Evolutionary conservation across 2,113 vertebrate genomes (phyloP).

Genomic region (Grammomys surdaster): DNA sequence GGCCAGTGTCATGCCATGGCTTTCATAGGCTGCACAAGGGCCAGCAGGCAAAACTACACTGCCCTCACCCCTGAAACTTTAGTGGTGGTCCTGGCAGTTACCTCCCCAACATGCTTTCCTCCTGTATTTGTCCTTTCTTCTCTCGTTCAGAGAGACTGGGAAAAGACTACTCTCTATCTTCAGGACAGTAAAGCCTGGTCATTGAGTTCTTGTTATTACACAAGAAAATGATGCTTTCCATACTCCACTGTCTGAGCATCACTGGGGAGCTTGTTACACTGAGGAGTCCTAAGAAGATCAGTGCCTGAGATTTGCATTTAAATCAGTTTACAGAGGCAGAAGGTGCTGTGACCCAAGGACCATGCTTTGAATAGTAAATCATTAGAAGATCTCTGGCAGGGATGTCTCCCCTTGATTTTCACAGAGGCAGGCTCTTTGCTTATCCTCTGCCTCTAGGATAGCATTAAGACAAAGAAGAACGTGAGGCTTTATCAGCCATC

Average conservation of each 20-base stretch:
- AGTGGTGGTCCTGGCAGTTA: neutral
- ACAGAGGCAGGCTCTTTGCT: neutral
- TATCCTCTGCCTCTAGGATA: neutral
- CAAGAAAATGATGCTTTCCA: neutral
- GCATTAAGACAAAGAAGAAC: neutral
- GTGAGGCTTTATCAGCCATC: neutral
- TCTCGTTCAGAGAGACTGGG: neutral
- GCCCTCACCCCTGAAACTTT: neutral
- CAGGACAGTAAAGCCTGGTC: neutral
- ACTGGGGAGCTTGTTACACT: neutral
- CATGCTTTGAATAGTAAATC: neutral
- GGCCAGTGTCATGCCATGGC: neutral
- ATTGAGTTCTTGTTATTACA: neutral
- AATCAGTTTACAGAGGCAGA: neutral
- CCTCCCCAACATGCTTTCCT: neutral
- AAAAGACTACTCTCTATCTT: neutral
- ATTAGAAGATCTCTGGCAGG: neutral
- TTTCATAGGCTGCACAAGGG: neutral
- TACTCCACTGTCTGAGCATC: neutral
- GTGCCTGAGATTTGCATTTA: neutral
- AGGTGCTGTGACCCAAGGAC: neutral
- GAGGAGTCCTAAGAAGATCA: neutral
- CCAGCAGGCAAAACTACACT: neutral
- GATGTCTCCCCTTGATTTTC: constrained; percentile 16
- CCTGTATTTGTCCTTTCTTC: neutral